phyloP scores from a whole-genome alignment of 2,888 invertebrate genomes.

The Tetramorium bicarinatum region DNA sequence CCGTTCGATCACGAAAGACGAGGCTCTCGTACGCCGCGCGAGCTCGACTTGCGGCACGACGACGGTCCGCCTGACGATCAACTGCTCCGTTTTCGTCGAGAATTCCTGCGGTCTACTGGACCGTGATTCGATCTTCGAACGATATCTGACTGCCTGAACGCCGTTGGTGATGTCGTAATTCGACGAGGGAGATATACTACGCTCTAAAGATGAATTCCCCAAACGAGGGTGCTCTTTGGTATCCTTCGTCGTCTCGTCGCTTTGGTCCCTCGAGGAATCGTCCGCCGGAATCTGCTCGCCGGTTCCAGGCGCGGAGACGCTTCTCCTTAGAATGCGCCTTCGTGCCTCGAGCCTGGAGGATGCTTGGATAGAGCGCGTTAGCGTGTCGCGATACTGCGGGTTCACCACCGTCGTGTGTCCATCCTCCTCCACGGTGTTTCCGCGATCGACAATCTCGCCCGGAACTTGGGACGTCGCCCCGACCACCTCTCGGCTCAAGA shows the following conservation, averaged over 20 bases:
- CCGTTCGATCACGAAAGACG: constrained; percentile 79
- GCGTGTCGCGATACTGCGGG: constrained; percentile 64
- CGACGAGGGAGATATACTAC: background rate
- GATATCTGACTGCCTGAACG: constrained; percentile 60
- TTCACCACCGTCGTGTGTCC: constrained; percentile 69
- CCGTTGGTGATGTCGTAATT: constrained; percentile 34
- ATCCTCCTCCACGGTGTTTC: constrained; percentile 48
- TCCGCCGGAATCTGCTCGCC: constrained; percentile 2
- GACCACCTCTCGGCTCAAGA: background rate
- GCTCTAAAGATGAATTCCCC: constrained; percentile 23
- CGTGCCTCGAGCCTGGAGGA: constrained; percentile 35
- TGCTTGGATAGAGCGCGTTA: constrained; percentile 57
- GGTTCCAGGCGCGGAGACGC: constrained; percentile 67
- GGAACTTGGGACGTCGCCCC: background rate
- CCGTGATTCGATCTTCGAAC: constrained; percentile 67
- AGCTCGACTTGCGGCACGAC: constrained; percentile 57
- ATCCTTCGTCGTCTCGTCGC: constrained; percentile 52
- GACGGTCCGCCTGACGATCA: constrained; percentile 70
- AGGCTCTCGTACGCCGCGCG: constrained; percentile 71
- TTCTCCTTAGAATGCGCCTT: constrained; percentile 63
- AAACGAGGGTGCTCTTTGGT: constrained; percentile 43
- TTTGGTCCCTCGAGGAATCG: constrained; percentile 49
- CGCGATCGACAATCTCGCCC: background rate
- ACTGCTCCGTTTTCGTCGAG: constrained; percentile 74
- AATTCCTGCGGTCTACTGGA: constrained; percentile 68